A percentile compares a stretch with the other conserved stretches of the same genome.
Evolutionary conservation across 2,888 invertebrate genomes (phyloP).

Genomic region (Melieria picta): DNA sequence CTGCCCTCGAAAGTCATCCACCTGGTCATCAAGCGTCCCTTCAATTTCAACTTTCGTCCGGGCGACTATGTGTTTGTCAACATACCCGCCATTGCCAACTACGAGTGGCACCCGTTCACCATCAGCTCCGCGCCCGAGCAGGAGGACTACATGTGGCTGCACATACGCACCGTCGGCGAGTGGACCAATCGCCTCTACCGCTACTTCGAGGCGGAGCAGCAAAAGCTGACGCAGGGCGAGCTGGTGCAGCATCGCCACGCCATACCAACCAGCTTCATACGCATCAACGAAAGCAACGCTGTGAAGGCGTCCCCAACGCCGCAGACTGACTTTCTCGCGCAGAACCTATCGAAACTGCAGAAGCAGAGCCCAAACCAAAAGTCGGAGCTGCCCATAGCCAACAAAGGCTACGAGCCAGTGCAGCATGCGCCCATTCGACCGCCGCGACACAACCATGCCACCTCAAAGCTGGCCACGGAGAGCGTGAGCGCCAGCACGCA

Average conservation of each 20-base stretch:
- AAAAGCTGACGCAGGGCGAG: constrained; percentile 76
- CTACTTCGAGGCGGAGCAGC: constrained; percentile 86
- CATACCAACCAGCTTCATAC: constrained; percentile 54
- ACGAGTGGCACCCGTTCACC: constrained; percentile 98
- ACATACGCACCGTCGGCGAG: constrained; percentile 91
- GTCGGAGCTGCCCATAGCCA: constrained; percentile 16
- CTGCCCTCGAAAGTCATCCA: constrained; percentile 92
- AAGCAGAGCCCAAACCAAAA: constrained; percentile 23
- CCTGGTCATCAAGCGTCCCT: constrained; percentile 86
- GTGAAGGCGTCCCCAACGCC: constrained; percentile 51
- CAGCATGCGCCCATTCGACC: constrained; percentile 54
- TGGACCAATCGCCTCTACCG: constrained; percentile 91
- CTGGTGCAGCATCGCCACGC: constrained; percentile 64
- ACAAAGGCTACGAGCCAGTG: constrained; percentile 34
- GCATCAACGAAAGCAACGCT: constrained; percentile 45
- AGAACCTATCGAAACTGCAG: constrained; percentile 55
- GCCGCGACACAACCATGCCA: constrained; percentile 50
- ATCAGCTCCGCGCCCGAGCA: constrained; percentile 96
- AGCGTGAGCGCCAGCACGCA: constrained; percentile 29
- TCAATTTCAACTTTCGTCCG: constrained; percentile 87
- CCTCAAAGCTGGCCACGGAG: constrained; percentile 50
- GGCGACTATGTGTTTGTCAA: constrained; percentile 95
- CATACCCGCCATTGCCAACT: constrained; percentile 89
- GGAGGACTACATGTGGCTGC: constrained; percentile 92
- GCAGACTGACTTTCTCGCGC: constrained; percentile 61